phyloP scores from a whole-genome alignment of 2,797 vertebrate genomes.

The Dallia pectoralis region DNA sequence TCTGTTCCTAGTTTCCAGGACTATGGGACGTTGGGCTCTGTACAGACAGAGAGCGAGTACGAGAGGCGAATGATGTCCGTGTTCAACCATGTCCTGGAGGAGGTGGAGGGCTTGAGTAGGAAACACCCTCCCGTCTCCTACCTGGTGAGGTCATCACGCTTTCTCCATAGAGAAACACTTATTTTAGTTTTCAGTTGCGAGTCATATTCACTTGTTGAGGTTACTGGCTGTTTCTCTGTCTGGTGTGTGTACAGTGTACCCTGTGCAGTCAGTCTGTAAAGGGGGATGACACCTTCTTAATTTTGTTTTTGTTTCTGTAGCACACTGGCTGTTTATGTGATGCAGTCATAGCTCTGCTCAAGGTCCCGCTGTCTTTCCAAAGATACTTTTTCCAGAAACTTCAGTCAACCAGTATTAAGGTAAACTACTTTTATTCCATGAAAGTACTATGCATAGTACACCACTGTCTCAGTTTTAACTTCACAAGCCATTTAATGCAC shows the following conservation, averaged over 20 bases:
- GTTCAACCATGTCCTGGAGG: conserved; percentile 88
- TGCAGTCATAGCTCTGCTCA: conserved; percentile 92
- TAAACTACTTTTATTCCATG: conserved; percentile 48
- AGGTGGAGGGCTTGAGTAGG: conserved; percentile 89
- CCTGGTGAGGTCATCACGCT: conserved; percentile 73
- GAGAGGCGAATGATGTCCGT: conserved; percentile 94
- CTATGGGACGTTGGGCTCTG: conserved; percentile 77
- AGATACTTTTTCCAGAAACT: conserved; percentile 99
- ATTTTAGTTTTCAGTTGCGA: not conserved
- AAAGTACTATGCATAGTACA: no score
- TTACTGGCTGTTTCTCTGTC: not conserved
- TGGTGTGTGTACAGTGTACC: not conserved
- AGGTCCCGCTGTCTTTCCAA: conserved; percentile 95
- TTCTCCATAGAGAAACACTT: not conserved
- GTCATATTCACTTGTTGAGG: not conserved
- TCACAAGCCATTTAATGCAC: not conserved
- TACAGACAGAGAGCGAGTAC: conserved; percentile 91
- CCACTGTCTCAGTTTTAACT: not conserved
- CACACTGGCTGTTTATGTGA: conserved; percentile 94
- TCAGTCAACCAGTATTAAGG: conserved; percentile 98
- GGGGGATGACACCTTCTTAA: not conserved
- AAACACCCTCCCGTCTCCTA: conserved; percentile 96
- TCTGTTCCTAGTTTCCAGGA: conserved; percentile 88
- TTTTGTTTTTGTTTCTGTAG: conserved; percentile 63
- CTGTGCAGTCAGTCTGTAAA: not conserved